These are phyloP conservation scores for Bos indicus DNA, from an alignment of 2,113 vertebrate genomes.

Conservation along the genomic window DNA sequence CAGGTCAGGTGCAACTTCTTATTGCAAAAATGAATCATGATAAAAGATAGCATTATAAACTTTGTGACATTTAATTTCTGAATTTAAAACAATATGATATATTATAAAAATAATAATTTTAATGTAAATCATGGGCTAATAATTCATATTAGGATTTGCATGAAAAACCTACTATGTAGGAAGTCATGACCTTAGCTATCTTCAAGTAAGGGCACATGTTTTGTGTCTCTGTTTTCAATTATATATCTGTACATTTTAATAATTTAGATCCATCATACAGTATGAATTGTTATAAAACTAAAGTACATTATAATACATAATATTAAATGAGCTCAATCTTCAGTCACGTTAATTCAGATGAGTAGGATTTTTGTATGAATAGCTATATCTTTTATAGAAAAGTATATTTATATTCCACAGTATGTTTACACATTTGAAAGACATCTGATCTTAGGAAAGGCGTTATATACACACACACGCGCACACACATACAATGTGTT, in stretches of 20 bases:
- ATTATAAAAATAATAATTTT: not conserved
- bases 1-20: not conserved
- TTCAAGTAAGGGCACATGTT: not conserved
- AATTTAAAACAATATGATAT: not conserved
- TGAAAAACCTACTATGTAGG: not conserved
- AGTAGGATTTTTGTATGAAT: not conserved
- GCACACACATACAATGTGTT: not conserved
- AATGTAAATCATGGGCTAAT: not conserved
- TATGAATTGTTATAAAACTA: not conserved
- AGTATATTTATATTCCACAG: not conserved
- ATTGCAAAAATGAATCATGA: not conserved
- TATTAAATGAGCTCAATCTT: not conserved
- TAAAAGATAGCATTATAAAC: not conserved
- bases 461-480: not conserved
- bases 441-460: not conserved
- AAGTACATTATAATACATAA: not conserved
- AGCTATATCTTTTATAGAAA: constrained; percentile 11
- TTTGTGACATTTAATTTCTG: not conserved
- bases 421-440: constrained; percentile 40
- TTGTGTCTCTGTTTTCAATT: not conserved
- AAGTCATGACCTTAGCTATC: not conserved
- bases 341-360: not conserved
- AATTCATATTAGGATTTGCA: not conserved
- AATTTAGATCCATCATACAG: not conserved
- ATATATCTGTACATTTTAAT: not conserved